Evolutionary conservation across 2,888 invertebrate species (phyloP), one percentile per base, ranked within the genome.

Genomic region (Chydorus sphaericus): DNA sequence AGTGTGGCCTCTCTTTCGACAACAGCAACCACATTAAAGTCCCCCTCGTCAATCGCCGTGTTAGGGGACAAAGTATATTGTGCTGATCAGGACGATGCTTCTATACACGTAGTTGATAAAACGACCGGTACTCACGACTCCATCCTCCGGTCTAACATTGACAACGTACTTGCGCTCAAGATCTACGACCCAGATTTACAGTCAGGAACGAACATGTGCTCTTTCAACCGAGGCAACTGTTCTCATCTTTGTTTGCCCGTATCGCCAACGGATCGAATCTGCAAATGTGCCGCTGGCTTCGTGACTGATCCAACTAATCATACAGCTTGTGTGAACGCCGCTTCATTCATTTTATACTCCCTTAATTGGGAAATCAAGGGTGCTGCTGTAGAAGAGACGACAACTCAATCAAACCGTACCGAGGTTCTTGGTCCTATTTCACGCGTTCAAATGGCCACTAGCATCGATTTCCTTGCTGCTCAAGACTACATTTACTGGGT

Each of bases 241-340:
- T 76, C 80, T 59, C 85, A 88, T 67, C 72, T 88, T 5, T 88
- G 88, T 67, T 68, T 88, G 62, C 82, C 85, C 4, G 74, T 73
- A 20, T 76, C 79, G 0, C 63, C 66, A 14, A 71, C 67, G 0
- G 72, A 71, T 54, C 75, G 76, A 63, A 75, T 73, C 18, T 91
- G 90, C 67, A 77, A 75, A 63, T 91, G 90, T 70, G 83, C 88
- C 8, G 75, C 81, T 52, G 89, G 89, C 1, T 84, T 78, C 66
- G 65, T 67, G 16, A 64, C 72, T 20, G 75, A 78, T 66, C 71
- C 75, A 0, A 68, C 68, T 23, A 72, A 80, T 68, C 66, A 70
- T 1, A 74, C 72, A 2, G 73, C 72, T 44, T 80, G 79, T 61
- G 66, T 75, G 48, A 76, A 76, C 61, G 68, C 23, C n/a, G 36